Evolutionary conservation across 2,797 vertebrate genomes (phyloP).

Genomic region (Diplodus puntazzo): DNA sequence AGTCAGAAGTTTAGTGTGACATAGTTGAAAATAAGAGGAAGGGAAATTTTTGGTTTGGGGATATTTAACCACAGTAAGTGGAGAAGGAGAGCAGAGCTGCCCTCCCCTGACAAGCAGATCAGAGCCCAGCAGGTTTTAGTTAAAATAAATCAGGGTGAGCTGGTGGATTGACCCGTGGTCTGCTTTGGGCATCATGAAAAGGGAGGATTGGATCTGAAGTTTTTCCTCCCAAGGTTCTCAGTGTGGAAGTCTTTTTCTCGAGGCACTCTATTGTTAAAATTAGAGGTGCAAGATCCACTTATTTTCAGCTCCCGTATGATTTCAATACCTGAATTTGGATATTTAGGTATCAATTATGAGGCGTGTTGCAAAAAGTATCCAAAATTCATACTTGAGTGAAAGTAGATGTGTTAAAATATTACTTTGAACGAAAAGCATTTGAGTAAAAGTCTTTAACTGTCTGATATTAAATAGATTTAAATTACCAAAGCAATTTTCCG

Average conservation of each 20-base stretch:
- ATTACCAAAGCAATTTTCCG: too few species aligned
- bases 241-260: conserved; percentile 41
- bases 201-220: conserved; percentile 61
- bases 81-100: conserved; percentile 33
- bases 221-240: conserved; percentile 61
- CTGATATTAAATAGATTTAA: too few species aligned
- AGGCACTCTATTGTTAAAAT: conserved; percentile 49
- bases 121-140: conserved; percentile 70
- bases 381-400: too few species aligned
- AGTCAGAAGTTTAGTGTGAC: conserved; percentile 68
- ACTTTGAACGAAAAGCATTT: too few species aligned
- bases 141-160: conserved; percentile 72
- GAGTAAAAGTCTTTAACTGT: too few species aligned
- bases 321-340: too few species aligned
- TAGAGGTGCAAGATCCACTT: too few species aligned
- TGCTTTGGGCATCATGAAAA: conserved; percentile 63
- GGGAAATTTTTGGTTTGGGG: conserved; percentile 28
- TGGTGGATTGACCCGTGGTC: conserved; percentile 68
- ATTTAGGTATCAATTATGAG: too few species aligned
- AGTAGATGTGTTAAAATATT: too few species aligned
- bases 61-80: conserved; percentile 27
- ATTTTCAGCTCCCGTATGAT: too few species aligned
- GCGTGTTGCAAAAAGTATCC: too few species aligned
- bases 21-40: conserved; percentile 54
- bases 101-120: conserved; percentile 37